A percentile compares a stretch with the other conserved stretches of the same genome.
Evolutionary conservation across 2,113 vertebrate species (phyloP).

Genomic region (Saguinus midas): DNA sequence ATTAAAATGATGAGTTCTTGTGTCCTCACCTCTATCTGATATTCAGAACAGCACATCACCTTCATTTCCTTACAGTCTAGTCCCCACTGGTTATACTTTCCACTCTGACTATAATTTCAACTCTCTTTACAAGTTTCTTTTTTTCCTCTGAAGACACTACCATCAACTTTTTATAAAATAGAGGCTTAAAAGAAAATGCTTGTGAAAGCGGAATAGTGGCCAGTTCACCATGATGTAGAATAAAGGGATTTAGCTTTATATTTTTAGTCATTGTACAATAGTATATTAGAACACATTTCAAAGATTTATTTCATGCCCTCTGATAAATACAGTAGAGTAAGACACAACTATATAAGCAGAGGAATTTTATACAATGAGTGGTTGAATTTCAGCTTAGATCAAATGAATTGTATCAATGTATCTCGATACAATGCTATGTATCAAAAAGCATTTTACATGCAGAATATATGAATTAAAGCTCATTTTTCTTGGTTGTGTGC

Average conservation of each 20-base stretch:
- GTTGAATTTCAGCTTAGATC: neutral
- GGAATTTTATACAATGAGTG: slow-evolving; percentile 17
- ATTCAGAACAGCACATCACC: slow-evolving; percentile 60
- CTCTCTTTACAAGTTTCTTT: slow-evolving; percentile 70
- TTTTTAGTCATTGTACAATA: slow-evolving; percentile 27
- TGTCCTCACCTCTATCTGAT: slow-evolving; percentile 75
- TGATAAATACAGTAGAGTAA: neutral
- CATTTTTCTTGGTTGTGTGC: no score
- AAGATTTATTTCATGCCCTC: neutral
- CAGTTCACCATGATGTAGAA: slow-evolving; percentile 21
- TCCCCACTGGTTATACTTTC: slow-evolving; percentile 23
- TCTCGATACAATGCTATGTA: no score
- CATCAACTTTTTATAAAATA: slow-evolving; percentile 70
- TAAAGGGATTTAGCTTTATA: slow-evolving; percentile 57
- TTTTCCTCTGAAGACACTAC: slow-evolving; percentile 76
- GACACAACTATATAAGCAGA: neutral
- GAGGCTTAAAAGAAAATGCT: slow-evolving; percentile 72
- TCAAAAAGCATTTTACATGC: neutral
- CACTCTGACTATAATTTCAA: slow-evolving; percentile 76
- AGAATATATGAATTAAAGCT: neutral
- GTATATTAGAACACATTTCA: slow-evolving; percentile 40
- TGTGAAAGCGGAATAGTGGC: slow-evolving; percentile 58
- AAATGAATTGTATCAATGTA: neutral
- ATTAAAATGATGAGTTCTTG: slow-evolving; percentile 78
- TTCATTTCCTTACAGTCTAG: slow-evolving; percentile 47